A percentile compares a stretch with the other conserved stretches of the same genome.
phyloP scores from a whole-genome alignment of 2,888 invertebrate species.

The Cryptops parisi region DNA sequence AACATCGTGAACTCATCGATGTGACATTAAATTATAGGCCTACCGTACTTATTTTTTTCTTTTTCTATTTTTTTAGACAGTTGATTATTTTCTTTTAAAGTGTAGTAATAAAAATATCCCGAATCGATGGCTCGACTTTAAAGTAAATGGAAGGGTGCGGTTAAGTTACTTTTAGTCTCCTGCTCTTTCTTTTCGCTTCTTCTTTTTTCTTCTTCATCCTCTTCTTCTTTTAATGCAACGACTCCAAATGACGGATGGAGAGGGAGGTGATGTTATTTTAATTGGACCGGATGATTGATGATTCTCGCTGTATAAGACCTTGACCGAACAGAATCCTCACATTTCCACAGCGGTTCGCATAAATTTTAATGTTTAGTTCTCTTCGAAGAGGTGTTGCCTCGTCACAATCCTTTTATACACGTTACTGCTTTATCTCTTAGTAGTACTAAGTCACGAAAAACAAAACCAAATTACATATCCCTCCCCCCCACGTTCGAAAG shows the following conservation, averaged over 20 bases:
- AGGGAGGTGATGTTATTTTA: constrained; percentile 14
- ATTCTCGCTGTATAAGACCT: constrained; percentile 6
- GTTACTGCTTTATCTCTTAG: too few relatives aligned
- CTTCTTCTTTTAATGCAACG: constrained; percentile 1
- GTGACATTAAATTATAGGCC: too few relatives aligned
- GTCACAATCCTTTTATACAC: too few relatives aligned
- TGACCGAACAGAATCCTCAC: constrained; percentile 8
- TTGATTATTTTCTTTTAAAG: too few relatives aligned
- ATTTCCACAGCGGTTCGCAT: constrained; percentile 1
- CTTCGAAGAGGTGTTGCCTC: background rate
- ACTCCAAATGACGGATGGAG: constrained; percentile 10
- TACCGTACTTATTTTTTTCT: too few relatives aligned
- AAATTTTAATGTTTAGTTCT: constrained; percentile 5
- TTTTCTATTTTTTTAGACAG: too few relatives aligned
- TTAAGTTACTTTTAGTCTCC: background rate
- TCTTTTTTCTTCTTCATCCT: background rate
- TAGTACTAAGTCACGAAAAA: too few relatives aligned
- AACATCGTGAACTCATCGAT: too few relatives aligned
- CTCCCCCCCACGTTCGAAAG: too few relatives aligned
- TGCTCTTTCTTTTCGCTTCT: background rate
- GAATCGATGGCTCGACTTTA: background rate
- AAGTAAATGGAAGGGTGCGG: background rate
- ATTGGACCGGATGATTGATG: constrained; percentile 14
- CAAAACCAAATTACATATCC: too few relatives aligned
- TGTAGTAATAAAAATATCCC: too few relatives aligned